phyloP scores from a whole-genome alignment of 2,888 invertebrate species.

The Neuroscelio doddi region DNA sequence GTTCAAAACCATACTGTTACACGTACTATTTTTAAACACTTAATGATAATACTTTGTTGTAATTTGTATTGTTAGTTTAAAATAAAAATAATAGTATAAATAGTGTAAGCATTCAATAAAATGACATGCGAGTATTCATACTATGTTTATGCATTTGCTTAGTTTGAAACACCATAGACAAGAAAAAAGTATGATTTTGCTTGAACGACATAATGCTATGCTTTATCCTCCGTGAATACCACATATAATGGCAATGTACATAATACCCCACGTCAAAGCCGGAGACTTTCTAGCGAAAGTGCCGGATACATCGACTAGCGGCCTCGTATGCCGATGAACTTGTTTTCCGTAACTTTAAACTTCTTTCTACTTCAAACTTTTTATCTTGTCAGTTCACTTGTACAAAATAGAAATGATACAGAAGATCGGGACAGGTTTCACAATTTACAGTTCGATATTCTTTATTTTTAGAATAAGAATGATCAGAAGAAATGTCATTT shows the following conservation, averaged over 20 bases:
- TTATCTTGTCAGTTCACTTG: constrained; percentile 27
- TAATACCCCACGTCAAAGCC: constrained; percentile 23
- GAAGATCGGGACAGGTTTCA: constrained; percentile 22
- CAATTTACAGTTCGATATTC: constrained; percentile 16
- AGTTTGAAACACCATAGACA: constrained; percentile 19
- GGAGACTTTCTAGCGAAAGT: constrained; percentile 48
- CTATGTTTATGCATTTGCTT: constrained; percentile 1
- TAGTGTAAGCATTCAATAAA: constrained; percentile 3
- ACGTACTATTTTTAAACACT: too few species aligned
- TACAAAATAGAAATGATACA: not conserved
- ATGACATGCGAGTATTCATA: constrained; percentile 7
- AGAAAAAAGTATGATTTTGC: constrained; percentile 37
- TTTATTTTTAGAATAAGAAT: not conserved
- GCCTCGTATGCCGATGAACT: constrained; percentile 48
- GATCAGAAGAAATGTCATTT: too few species aligned
- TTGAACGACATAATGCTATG: constrained; percentile 35
- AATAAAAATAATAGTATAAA: too few species aligned
- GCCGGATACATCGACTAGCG: constrained; percentile 43
- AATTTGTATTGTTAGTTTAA: too few species aligned
- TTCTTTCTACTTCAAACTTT: constrained; percentile 45
- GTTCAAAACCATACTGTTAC: too few species aligned
- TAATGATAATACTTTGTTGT: too few species aligned
- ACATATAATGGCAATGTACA: constrained; percentile 31
- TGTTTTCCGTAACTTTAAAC: constrained; percentile 44
- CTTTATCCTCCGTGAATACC: constrained; percentile 26